A percentile compares a stretch with the other conserved stretches of the same genome.
Evolutionary conservation across 2,113 vertebrate species (phyloP).

Genomic region (Nyctibius bracteatus): DNA sequence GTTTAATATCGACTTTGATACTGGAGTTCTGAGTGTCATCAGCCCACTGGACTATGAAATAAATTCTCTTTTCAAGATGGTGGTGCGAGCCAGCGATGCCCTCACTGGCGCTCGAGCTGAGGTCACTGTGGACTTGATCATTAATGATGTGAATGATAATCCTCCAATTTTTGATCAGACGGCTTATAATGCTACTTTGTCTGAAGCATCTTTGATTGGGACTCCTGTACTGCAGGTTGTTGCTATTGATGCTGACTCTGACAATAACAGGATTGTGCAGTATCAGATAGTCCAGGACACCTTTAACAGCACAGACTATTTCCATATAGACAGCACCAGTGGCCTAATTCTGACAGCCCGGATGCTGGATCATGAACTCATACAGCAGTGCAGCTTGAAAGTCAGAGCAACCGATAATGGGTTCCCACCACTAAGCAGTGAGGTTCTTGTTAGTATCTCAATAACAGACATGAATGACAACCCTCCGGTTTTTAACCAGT

Average conservation of each 20-base stretch:
- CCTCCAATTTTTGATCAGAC: constrained; percentile 85
- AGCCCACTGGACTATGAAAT: constrained; percentile 89
- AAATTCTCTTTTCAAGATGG: constrained; percentile 81
- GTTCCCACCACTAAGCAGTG: constrained; percentile 88
- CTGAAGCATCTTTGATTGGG: constrained; percentile 92
- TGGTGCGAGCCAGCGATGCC: constrained; percentile 89
- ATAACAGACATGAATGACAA: constrained; percentile 95
- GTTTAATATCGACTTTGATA: constrained; percentile 95
- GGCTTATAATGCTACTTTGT: constrained; percentile 84
- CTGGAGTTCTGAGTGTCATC: constrained; percentile 90
- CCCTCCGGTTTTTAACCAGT: constrained; percentile 91
- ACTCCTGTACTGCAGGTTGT: constrained; percentile 92
- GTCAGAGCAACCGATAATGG: constrained; percentile 92
- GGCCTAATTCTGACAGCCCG: constrained; percentile 94
- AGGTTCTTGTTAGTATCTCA: constrained; percentile 85
- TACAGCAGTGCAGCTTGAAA: constrained; percentile 84
- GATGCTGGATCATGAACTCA: constrained; percentile 88
- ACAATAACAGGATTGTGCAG: constrained; percentile 84
- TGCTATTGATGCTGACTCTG: constrained; percentile 88
- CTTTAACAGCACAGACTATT: constrained; percentile 92
- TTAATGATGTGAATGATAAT: constrained; percentile 94
- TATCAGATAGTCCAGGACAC: constrained; percentile 93
- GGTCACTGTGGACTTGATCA: constrained; percentile 86
- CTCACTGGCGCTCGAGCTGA: constrained; percentile 92
- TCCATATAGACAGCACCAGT: constrained; percentile 94